Base-by-base conservation (phyloP, 2,888 invertebrate genomes). In the Urechis unicinctus region DNA sequence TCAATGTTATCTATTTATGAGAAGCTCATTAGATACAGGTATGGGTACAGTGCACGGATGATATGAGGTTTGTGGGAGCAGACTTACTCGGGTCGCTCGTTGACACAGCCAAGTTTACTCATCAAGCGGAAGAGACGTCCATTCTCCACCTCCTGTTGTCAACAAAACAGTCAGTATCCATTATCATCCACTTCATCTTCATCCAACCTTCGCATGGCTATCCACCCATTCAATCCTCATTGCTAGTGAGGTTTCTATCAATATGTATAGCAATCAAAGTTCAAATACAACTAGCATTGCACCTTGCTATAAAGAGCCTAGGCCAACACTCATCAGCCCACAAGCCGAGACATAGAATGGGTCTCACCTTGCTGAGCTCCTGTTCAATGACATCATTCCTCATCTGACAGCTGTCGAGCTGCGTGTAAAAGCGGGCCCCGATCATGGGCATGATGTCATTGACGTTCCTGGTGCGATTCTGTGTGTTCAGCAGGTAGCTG, bases 401-500 rank as follows among this genome's bases (percentile, higher is more conserved):
- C 56, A 89, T 83, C 77, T 93, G 89, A 57, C 91, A 83, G 4
- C 89, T 87, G 79, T 97, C 96, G 74, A 96, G 82, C 81, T 97
- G 95, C 0, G 89, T 90, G 79, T 95, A 97, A 81, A 96, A 97
- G 57, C 96, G 83, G 46, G 95, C 95, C 26, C 83, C 97, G 68
- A 98, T 96, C 94, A 97, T 95, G 29, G 97, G 96, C 97, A 97
- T 97, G 69, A 97, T 85, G 81, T 97, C 96, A 62, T 91, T 91
- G 59, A 97, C 89, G 69, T 87, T 88, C 21, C 72, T 60, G 31
- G 68, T 67, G 36, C 72, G 64, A 48, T 66, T 70, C 58, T 68
- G 70, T 54, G 70, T 71, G 24, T 67, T 67, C 58, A 74, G 59
- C 52, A 74, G 61, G 57, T 73, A 74, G 50, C 74, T 74, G 59